These are phyloP conservation scores for Psix sp. DNA, from an alignment of 1,140 invertebrate genomes.

Conservation along the genomic window DNA sequence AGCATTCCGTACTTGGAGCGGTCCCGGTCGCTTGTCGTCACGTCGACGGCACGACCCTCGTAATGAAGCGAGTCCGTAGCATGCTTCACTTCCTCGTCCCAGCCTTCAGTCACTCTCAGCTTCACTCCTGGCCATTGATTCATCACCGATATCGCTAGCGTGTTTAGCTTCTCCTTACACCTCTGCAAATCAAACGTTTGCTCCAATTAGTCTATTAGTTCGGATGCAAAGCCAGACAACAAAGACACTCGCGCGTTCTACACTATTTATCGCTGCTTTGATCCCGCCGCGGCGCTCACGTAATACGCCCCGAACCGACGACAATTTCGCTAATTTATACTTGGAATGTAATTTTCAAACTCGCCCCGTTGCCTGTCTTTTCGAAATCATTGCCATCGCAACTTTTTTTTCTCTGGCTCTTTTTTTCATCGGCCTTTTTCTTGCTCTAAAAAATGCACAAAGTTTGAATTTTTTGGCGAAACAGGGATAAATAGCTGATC, in stretches of 20 bases:
- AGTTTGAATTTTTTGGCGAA: no score
- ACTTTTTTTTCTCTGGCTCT: no score
- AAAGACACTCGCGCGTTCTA: constrained; percentile 23
- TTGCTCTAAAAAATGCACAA: no score
- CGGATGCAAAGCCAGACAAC: constrained; percentile 7
- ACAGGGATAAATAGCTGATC: no score
- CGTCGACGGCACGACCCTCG: constrained; percentile 96
- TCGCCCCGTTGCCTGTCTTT: constrained; percentile 1
- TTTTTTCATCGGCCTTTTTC: no score
- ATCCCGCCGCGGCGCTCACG: constrained; percentile 6
- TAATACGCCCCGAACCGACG: no score
- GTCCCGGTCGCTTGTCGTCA: constrained; percentile 95
- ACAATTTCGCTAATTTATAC: constrained; percentile 21
- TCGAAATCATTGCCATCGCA: constrained; percentile 8
- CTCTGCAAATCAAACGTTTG: constrained; percentile 48
- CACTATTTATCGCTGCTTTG: constrained; percentile 19
- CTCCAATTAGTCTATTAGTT: neutral
- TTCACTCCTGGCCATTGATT: constrained; percentile 98
- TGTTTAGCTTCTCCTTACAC: constrained; percentile 60
- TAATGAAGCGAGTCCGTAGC: constrained; percentile 92
- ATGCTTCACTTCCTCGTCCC: constrained; percentile 93
- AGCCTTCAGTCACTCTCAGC: constrained; percentile 93
- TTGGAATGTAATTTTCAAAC: constrained; percentile 10
- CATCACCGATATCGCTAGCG: constrained; percentile 96
- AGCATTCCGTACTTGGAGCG: constrained; percentile 96